Evolutionary conservation across 2,113 vertebrate species (phyloP), one percentile per base, ranked within the genome.

Genomic region (Dicentrarchus labrax): DNA sequence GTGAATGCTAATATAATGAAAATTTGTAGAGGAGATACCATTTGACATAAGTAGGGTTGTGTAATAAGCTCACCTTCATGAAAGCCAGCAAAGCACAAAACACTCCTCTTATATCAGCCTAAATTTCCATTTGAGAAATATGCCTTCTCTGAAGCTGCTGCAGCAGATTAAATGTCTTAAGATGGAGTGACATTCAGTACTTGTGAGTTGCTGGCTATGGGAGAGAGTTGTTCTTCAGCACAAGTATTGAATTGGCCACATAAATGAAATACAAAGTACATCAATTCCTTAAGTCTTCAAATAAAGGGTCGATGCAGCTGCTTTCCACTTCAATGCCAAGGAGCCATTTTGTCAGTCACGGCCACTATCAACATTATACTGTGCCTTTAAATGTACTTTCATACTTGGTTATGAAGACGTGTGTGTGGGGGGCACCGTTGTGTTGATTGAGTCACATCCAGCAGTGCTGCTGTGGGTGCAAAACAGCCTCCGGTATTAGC

Each of bases 371-470:
- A 16, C 45, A 66, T 76, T 90, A 76, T 30, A 9, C 74, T 56
- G 19, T 47, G 68, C 53, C 68, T 91, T 83, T 72, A 77, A 76
- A 89, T 76, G 54, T 68, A 77, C 66, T 83, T 80, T 76, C 41
- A 68, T 86, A 81, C 67, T 72, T 66, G 41, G 67, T 83, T 86
- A 53, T 80, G 53, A 83, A 76, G 85, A 76, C n/a, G 36, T 83
- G 80, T 72, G 80, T 76, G 80, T 43, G 39, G 65, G 39, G 57
- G 75, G 57, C 43, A 84, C 51, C 13, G 75, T 88, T 85, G 89
- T 90, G 87, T 87, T 81, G 93, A 92, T 90, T 93, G 88, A 93
- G 86, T 93, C 82, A 73, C 90, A 93, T 93, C 87, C 89, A 94
- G 85, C 76, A 88, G 84, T 71, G 76, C 61, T 82, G 86, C 87